Conservation (phyloP, 2,888 invertebrate genomes). For the Eristalis arbustorum region DNA sequence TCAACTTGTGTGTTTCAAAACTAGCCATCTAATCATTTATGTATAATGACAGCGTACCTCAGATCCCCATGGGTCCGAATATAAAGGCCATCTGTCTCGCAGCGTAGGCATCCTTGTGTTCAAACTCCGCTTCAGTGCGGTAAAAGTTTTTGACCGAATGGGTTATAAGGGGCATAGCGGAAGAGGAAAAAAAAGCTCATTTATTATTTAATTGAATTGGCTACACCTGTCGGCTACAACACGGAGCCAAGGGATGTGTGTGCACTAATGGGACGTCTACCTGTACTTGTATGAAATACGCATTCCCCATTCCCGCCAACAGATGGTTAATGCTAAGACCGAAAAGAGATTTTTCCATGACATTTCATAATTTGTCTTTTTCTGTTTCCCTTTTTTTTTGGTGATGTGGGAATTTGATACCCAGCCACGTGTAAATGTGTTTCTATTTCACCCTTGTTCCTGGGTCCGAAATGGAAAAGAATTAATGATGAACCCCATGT, state of each 20-base stretch:
- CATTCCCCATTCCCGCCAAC: conserved; percentile 32
- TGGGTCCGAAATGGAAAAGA: background rate
- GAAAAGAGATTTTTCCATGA: background rate
- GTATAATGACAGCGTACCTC: conserved; percentile 28
- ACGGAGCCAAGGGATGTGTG: conserved; percentile 4
- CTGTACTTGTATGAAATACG: conserved; percentile 36
- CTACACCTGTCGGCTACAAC: conserved; percentile 41
- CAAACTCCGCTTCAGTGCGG: background rate
- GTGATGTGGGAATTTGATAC: conserved; percentile 5
- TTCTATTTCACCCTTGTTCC: conserved; percentile 21
- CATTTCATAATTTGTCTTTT: conserved; percentile 9
- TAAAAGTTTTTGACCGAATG: conserved; percentile 49
- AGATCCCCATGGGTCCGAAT: conserved; percentile 21
- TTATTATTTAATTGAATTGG: conserved; percentile 62
- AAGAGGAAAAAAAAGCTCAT: conserved; percentile 50
- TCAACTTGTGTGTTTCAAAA: conserved; percentile 16
- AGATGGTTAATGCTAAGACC: conserved; percentile 32
- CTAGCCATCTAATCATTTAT: conserved; percentile 27
- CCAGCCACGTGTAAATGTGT: conserved; percentile 51
- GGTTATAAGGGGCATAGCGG: conserved; percentile 4
- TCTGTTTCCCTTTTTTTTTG: background rate
- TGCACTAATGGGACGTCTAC: conserved; percentile 40
- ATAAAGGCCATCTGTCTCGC: conserved; percentile 25
- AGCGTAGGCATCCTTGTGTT: background rate
- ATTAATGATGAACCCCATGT: conserved; percentile 36